Conservation (phyloP, 2,888 invertebrate genomes). For the Thymelicus lineola region DNA sequence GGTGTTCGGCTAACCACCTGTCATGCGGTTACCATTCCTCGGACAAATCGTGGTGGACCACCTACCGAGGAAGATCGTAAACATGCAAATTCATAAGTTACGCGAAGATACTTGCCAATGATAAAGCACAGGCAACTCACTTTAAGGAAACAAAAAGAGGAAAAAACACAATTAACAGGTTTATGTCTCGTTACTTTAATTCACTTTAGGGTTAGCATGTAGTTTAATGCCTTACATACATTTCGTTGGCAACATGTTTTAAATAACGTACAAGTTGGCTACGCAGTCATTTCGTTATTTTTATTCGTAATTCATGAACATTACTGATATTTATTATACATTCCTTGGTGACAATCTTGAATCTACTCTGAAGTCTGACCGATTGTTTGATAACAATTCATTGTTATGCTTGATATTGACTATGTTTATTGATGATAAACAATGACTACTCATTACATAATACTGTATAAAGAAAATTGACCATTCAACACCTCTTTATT, state of each 20-base stretch:
- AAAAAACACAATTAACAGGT: conserved; percentile 28
- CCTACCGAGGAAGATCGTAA: conserved; percentile 73
- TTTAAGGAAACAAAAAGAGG: conserved; percentile 50
- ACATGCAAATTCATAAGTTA: conserved; percentile 76
- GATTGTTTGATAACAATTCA: too few species aligned
- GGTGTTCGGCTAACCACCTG: conserved; percentile 71
- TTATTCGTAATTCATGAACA: too few species aligned
- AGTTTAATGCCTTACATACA: conserved; percentile 6
- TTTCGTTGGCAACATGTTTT: neutral
- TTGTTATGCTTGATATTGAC: too few species aligned
- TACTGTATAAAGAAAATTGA: too few species aligned
- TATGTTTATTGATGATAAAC: too few species aligned
- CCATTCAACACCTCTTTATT: too few species aligned
- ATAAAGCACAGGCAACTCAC: conserved; percentile 56
- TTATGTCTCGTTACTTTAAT: conserved; percentile 26
- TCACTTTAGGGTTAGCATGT: conserved; percentile 9
- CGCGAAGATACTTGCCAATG: conserved; percentile 58
- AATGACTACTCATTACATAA: too few species aligned
- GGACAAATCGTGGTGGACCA: conserved; percentile 77
- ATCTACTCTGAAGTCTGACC: too few species aligned
- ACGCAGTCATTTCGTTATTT: neutral
- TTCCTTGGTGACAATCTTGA: too few species aligned
- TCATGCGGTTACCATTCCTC: conserved; percentile 69
- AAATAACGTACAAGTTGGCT: neutral
- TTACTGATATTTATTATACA: too few species aligned